phyloP scores from a whole-genome alignment of 2,888 invertebrate genomes.

The Orthosia gracilis region DNA sequence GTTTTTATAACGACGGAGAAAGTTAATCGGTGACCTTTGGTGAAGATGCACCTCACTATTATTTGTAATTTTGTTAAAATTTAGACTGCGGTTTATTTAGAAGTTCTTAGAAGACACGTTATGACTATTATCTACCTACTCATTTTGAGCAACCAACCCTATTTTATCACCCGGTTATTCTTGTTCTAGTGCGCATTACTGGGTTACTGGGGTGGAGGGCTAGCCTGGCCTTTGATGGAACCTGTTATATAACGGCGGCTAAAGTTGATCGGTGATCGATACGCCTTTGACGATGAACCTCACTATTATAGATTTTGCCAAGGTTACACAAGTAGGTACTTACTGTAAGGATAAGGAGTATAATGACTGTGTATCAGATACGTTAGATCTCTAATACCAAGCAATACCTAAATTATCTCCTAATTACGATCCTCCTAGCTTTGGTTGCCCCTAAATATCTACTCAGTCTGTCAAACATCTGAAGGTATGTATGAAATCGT shows the following conservation, averaged over 20 bases:
- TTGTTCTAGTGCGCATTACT: conserved; percentile 73
- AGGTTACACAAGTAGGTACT: not conserved
- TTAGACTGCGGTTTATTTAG: not conserved
- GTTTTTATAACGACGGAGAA: conserved; percentile 21
- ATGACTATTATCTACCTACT: too few relatives aligned
- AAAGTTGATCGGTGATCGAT: conserved; percentile 37
- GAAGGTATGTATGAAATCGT: too few relatives aligned
- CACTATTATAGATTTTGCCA: not conserved
- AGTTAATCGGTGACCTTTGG: conserved; percentile 46
- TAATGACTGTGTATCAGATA: not conserved
- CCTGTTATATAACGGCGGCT: conserved; percentile 4
- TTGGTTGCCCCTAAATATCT: not conserved
- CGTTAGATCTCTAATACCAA: not conserved
- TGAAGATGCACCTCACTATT: conserved; percentile 10
- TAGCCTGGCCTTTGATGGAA: conserved; percentile 22
- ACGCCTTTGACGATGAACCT: conserved; percentile 25
- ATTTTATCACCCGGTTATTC: conserved; percentile 11
- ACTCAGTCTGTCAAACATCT: too few relatives aligned
- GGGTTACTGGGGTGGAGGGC: conserved; percentile 79
- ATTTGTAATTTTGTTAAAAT: not conserved
- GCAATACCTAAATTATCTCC: too few relatives aligned
- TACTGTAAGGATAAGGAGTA: too few relatives aligned
- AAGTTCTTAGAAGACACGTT: too few relatives aligned
- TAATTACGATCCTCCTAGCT: not conserved
- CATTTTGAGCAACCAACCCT: too few relatives aligned